A percentile compares a stretch with the other conserved stretches of the same genome.
Evolutionary conservation across 2,888 invertebrate species (phyloP).

Genomic region (Shargacucullia verbasci): DNA sequence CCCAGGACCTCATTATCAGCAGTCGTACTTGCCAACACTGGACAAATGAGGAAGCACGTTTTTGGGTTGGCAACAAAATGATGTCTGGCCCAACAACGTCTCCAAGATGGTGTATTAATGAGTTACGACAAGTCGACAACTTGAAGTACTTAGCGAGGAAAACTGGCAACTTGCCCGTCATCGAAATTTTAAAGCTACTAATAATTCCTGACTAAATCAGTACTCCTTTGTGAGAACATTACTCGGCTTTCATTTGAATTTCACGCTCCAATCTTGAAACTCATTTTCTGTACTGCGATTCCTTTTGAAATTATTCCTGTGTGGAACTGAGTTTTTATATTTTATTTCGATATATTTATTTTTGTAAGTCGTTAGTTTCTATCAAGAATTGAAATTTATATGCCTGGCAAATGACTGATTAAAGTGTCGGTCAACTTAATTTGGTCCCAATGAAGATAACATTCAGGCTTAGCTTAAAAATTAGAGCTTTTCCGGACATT

Average conservation of each 20-base stretch:
- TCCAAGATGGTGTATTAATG: conserved; percentile 42
- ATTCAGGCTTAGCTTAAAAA: too few species aligned
- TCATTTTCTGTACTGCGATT: conserved; percentile 17
- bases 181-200: conserved; percentile 34
- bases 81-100: conserved; percentile 13
- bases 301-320: conserved; percentile 12
- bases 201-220: conserved; percentile 46
- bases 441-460: too few species aligned
- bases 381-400: too few species aligned
- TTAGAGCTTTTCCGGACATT: too few species aligned
- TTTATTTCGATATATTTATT: neutral
- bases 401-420: too few species aligned
- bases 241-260: conserved; percentile 14
- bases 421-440: too few species aligned
- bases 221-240: conserved; percentile 26
- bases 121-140: conserved; percentile 34
- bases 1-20: too few species aligned
- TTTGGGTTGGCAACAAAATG: conserved; percentile 13
- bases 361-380: too few species aligned
- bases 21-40: too few species aligned
- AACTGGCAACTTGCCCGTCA: conserved; percentile 38
- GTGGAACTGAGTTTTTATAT: neutral
- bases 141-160: conserved; percentile 34
- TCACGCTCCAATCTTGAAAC: neutral
- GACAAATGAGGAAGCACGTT: too few species aligned